Evolutionary conservation across 2,888 invertebrate genomes (phyloP), one percentile per base, ranked within the genome.

Genomic region (Tenthredo scrophulariae): DNA sequence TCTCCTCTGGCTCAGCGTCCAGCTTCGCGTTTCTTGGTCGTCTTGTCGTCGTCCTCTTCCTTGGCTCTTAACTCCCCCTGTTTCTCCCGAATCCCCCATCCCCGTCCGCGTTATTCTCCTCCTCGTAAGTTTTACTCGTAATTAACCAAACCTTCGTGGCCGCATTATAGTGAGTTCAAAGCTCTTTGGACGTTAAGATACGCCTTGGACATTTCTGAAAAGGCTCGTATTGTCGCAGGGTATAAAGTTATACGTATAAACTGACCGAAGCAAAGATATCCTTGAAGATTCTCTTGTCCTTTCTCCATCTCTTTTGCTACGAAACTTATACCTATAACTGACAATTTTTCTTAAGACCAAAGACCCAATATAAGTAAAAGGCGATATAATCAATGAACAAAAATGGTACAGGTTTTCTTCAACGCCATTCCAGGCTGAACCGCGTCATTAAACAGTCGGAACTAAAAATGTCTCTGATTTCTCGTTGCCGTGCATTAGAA

Each of bases 1-100:
- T 93, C 93, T 93, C 91, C 91, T 90, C 90, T 88, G 86, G 86
- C 88, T 88, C 85, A 84, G 86, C 88, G 86, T 86, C 86, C 54
- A 62, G 79, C 85, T 75, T 79, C 46, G 77, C 54, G 40, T 54
- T 77, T 29, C 74, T 74, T 43, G 77, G 77, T 40, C 50, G 50
- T 77, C 77, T 54, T 54, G 77, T 77, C 77, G 29, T 77, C 77
- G 50, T 46, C 85, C 86, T 86, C 87, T 58, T 85, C 86, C 89
- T 84, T 86, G 70, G 50, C 87, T 77, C 22, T 62, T 62, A 22
- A 62, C 86, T 89, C 80, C 87, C 77, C 29, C 87, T 84, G 80
- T 50, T 84, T 62, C 22, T 88, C 89, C 87, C 87, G 88, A 87
- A 86, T 54, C 86, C 86, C 85, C 74, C 18, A 22, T 85, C 26